Base-by-base conservation (phyloP, 2,113 vertebrate species). In the Origma solitaria region DNA sequence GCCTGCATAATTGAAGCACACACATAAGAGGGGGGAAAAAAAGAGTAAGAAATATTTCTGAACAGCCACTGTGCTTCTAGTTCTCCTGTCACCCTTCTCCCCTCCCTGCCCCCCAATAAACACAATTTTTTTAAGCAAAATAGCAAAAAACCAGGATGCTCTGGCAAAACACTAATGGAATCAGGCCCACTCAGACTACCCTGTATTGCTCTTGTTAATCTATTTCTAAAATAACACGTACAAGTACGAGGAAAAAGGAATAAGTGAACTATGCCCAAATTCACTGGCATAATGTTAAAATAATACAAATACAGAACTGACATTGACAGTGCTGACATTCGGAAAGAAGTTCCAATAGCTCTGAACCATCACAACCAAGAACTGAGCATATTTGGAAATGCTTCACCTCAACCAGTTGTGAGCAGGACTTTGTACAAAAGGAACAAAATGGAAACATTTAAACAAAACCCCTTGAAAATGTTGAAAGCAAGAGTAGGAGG, bases 1-100 rank as follows among this genome's bases (percentile, higher is more conserved):
- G 70, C 99, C 99, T 99, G 97, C 13, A 53, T 7, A 64, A 97
- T 73, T 35, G 53, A 91, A 95, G 80, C 71, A 94, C 40, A 47
- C 6, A 89, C 1, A 28, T 0, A 25, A 6, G 10, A 0, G 2
- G 3, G 23, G 13, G 10, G 28, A n/a, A 23, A 16, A 15, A 19
- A 37, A 68, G 8, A 50, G 37, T 45, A 64, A 96, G 58, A 58
- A 84, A 69, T 50, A 79, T 5, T 70, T 60, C 78, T 62, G 22
- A 49, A 56, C 13, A 57, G 23, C 6, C 33, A 42, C 62, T 2
- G 22, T 25, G 31, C 30, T 90, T 60, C 25, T 57, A 65, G 13
- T 31, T 27, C 45, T 30, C 27, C 14, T 15, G 7, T 9, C 16
- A 51, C 11, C 40, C 19, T 8, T 20, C 40, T 33, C 60, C 14